These are phyloP conservation scores for Aromia moschata DNA, from an alignment of 2,888 invertebrate species.

Conservation along the genomic window DNA sequence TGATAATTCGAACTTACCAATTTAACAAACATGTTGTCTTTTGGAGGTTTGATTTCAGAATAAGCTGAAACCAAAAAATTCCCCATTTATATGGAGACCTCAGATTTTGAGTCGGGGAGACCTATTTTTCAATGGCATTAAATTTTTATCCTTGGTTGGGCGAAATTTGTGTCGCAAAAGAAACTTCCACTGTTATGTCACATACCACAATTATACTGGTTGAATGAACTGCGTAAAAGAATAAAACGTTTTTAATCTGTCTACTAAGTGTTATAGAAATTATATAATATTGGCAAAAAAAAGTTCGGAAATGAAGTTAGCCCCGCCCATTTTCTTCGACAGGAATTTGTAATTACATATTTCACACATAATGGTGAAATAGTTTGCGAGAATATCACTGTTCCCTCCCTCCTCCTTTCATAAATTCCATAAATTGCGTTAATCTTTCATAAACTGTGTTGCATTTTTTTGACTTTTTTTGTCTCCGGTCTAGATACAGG, in stretches of 20 bases:
- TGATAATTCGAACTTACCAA: slow-evolving; percentile 56
- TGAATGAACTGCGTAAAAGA: slow-evolving; percentile 4
- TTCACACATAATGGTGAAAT: not conserved
- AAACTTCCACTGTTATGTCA: slow-evolving; percentile 14
- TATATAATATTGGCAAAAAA: not conserved
- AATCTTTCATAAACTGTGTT: too few species aligned
- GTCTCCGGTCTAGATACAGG: too few species aligned
- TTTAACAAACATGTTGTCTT: slow-evolving; percentile 57
- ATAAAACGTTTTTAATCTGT: not conserved
- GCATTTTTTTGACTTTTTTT: too few species aligned
- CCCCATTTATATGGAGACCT: not conserved
- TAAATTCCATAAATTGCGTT: not conserved
- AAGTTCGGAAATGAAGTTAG: not conserved
- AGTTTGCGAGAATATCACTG: not conserved
- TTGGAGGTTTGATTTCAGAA: slow-evolving; percentile 49
- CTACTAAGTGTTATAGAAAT: not conserved
- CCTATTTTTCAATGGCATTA: not conserved
- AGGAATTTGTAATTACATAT: not conserved
- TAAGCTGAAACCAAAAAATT: not conserved
- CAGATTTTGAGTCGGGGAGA: not conserved
- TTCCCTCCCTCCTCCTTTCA: too few species aligned
- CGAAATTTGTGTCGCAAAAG: not conserved
- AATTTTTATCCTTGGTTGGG: not conserved
- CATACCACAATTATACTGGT: slow-evolving; percentile 3
- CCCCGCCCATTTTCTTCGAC: not conserved